phyloP scores from a whole-genome alignment of 1,140 invertebrate species.

The Drosophila oshimai region DNA sequence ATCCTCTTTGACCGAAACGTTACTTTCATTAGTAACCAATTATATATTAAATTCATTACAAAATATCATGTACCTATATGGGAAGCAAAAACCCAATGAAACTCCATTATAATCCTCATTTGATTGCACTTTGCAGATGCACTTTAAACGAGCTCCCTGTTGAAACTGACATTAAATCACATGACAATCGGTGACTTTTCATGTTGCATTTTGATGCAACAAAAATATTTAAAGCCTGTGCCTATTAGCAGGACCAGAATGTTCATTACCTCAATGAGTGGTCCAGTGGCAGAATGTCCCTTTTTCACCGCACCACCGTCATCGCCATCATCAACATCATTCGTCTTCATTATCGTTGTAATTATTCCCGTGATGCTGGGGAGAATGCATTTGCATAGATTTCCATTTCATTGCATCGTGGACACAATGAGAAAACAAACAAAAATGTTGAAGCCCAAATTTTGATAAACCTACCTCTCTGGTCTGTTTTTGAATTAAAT shows the following conservation, averaged over 20 bases:
- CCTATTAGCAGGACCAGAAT: conserved; percentile 1
- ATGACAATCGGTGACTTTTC: neutral
- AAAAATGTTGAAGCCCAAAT: conserved; percentile 27
- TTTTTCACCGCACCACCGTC: neutral
- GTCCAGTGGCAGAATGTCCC: conserved; percentile 1
- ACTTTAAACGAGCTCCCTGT: neutral
- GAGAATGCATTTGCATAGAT: conserved; percentile 58
- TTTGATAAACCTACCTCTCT: conserved; percentile 17
- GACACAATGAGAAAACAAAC: conserved; percentile 41
- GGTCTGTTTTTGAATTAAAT: conserved; percentile 71
- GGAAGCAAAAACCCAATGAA: too few relatives aligned
- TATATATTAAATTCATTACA: too few relatives aligned
- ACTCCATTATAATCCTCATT: too few relatives aligned
- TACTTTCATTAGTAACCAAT: too few relatives aligned
- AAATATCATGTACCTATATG: too few relatives aligned
- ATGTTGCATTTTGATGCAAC: neutral
- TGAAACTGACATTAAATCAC: neutral
- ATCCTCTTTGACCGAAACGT: too few relatives aligned
- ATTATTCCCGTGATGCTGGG: conserved; percentile 38
- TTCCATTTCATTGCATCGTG: conserved; percentile 46
- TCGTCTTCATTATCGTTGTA: conserved; percentile 43
- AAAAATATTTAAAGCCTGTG: conserved; percentile 1
- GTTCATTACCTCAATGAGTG: conserved; percentile 2
- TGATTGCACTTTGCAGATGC: too few relatives aligned
- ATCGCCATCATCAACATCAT: conserved; percentile 1